Conservation (phyloP, 2,113 vertebrate species). For the Salvelinus fontinalis region DNA sequence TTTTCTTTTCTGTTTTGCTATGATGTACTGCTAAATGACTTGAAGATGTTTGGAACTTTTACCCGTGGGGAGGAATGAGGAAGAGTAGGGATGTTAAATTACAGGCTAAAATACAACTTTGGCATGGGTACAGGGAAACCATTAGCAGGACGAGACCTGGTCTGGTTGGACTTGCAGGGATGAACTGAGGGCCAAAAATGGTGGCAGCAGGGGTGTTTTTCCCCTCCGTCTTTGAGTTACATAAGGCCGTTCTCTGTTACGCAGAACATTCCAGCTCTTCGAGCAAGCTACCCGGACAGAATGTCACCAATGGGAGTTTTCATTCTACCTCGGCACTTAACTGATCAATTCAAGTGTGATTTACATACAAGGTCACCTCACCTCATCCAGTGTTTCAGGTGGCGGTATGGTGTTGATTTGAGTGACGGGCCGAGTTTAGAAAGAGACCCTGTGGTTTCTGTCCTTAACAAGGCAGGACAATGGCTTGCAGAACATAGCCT, state of each 20-base stretch:
- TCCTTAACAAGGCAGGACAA: not conserved
- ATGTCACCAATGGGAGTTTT: conserved; percentile 47
- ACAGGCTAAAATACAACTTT: not conserved
- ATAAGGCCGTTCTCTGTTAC: conserved; percentile 36
- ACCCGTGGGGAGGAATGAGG: not conserved
- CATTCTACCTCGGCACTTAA: conserved; percentile 58
- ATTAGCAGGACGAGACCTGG: not conserved
- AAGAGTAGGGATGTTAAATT: not conserved
- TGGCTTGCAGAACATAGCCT: conserved; percentile 25
- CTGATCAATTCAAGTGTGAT: conserved; percentile 59
- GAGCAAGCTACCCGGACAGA: conserved; percentile 22
- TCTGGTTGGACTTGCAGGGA: conserved; percentile 17
- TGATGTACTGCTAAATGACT: not conserved
- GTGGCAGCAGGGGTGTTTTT: conserved; percentile 6
- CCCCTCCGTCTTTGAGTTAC: conserved; percentile 43
- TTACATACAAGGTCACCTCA: conserved; percentile 63
- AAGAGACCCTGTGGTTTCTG: too few species aligned
- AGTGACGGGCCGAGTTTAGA: too few species aligned
- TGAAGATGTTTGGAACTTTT: not conserved
- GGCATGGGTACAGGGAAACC: not conserved
- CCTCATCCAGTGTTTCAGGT: conserved; percentile 40
- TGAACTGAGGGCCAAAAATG: conserved; percentile 48
- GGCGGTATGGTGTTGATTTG: too few species aligned
- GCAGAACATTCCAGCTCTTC: conserved; percentile 33
- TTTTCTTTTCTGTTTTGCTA: not conserved